A percentile compares a stretch with the other conserved stretches of the same genome.
Evolutionary conservation across 2,888 invertebrate genomes (phyloP).

Genomic region (Homarus gammarus): DNA sequence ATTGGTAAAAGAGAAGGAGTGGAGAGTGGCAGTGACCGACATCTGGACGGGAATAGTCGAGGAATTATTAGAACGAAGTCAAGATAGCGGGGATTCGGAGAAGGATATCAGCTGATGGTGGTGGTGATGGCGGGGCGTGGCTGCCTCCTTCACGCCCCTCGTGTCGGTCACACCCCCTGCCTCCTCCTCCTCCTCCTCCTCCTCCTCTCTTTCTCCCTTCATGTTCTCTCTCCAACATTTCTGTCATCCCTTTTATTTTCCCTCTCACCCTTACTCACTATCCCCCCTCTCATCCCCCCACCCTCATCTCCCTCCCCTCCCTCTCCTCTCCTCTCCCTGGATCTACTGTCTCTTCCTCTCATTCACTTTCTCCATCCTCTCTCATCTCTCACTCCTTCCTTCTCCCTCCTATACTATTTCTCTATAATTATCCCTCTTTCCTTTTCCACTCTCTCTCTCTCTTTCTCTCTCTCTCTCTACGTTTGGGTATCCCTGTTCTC

Average conservation of each 20-base stretch:
- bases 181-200: background rate
- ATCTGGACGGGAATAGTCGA: too few species aligned
- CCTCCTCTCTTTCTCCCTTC: background rate
- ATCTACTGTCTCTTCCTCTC: background rate
- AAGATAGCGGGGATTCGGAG: background rate
- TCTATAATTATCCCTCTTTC: too few species aligned
- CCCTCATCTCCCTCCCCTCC: background rate
- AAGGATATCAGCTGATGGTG: background rate
- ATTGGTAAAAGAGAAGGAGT: too few species aligned
- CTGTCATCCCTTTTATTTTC: background rate
- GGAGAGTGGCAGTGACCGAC: too few species aligned
- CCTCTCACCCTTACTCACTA: background rate
- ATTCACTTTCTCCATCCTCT: background rate
- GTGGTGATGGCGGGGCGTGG: background rate
- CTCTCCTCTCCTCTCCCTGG: background rate
- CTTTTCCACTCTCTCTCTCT: too few species aligned
- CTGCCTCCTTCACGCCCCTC: constrained; percentile 7
- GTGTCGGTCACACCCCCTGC: background rate
- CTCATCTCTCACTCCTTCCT: background rate
- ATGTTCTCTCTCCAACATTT: background rate
- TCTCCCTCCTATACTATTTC: background rate
- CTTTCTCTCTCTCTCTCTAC: background rate
- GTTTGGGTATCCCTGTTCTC: too few species aligned
- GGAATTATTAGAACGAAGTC: too few species aligned
- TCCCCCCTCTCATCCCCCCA: background rate